Base-by-base conservation (phyloP, 2,797 vertebrate genomes). In the Characodon lateralis region DNA sequence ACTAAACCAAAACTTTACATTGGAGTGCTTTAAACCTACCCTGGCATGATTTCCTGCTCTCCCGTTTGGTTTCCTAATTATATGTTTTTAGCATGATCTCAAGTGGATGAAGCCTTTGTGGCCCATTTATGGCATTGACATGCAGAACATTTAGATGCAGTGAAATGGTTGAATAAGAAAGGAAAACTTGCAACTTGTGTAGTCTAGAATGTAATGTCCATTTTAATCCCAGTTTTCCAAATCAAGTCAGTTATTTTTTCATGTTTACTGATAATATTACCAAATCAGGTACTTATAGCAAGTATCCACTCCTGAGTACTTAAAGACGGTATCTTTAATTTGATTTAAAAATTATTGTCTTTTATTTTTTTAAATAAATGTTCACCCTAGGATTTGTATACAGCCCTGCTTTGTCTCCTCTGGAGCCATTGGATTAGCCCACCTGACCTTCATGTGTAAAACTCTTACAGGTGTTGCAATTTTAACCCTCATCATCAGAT, bases 401-500 rank as follows among this genome's bases (percentile, higher is more conserved):
- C 5, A 35, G 28, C n/a, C 56, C 6, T 12, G 48, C 43, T 51
- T 28, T 1, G 59, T 71, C 76, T 74, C 22, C 48, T 72, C 55
- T 31, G 65, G 24, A 59, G 39, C 73, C 6, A 10, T 46, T 55
- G 43, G 39, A 51, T 26, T 16, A 79, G 76, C 18, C 68, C 51
- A 43, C 35, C 26, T 12, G n/a, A 5, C 9, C 0, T 2, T 59
- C 3, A 24, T 65, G 73, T 76, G n/a, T 69, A 61, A 50, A 13
- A 13, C 20, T 51, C 14, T 31, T 41, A 61, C 82, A 31, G 4
- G 35, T 72, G 74, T 74, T 24, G 48, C 76, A 77, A 10, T 75
- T 61, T 46, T 75, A 56, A 61, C 72, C 7, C 46, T 72, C 55
- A 43, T 78, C 77, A 83, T 85, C 51, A 75, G 80, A 65, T 80